These are phyloP conservation scores for Atractosteus spatula DNA, from an alignment of 2,113 vertebrate species.

Conservation along the genomic window DNA sequence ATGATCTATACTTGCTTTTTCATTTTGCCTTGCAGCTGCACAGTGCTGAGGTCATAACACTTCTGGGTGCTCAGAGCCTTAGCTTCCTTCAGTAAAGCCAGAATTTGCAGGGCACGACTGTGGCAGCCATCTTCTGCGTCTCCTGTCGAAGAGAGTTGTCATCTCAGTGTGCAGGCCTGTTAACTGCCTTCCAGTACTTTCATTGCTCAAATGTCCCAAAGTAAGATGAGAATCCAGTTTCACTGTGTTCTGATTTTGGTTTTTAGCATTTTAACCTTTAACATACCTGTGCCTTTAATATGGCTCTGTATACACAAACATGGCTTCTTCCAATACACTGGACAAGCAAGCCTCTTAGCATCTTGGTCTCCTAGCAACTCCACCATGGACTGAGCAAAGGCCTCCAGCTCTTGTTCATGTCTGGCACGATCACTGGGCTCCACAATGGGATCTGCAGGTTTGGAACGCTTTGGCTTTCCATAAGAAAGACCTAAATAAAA, in stretches of 20 bases:
- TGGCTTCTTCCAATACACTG: slow-evolving; percentile 9
- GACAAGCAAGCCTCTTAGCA: slow-evolving; percentile 9
- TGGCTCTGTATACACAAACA: slow-evolving; percentile 15
- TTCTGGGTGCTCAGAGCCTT: background rate
- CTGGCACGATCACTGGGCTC: background rate
- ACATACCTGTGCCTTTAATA: slow-evolving; percentile 5
- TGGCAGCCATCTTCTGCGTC: background rate
- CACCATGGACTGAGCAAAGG: background rate
- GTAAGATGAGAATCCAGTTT: background rate
- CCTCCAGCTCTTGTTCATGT: background rate
- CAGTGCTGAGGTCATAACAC: background rate
- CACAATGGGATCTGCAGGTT: background rate
- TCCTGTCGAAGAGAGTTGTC: background rate
- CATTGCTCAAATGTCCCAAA: background rate
- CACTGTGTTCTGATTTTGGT: background rate
- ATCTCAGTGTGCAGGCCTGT: too few relatives aligned
- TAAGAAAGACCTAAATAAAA: background rate
- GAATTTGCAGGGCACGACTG: background rate
- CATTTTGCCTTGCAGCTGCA: background rate
- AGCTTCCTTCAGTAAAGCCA: slow-evolving; percentile 13
- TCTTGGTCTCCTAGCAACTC: slow-evolving; percentile 13
- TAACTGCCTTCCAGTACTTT: background rate
- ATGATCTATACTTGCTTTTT: slow-evolving; percentile 1
- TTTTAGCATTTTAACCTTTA: background rate
- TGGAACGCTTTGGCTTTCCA: background rate